phyloP scores from a whole-genome alignment of 2,797 vertebrate genomes.

The Crax fasciolata region DNA sequence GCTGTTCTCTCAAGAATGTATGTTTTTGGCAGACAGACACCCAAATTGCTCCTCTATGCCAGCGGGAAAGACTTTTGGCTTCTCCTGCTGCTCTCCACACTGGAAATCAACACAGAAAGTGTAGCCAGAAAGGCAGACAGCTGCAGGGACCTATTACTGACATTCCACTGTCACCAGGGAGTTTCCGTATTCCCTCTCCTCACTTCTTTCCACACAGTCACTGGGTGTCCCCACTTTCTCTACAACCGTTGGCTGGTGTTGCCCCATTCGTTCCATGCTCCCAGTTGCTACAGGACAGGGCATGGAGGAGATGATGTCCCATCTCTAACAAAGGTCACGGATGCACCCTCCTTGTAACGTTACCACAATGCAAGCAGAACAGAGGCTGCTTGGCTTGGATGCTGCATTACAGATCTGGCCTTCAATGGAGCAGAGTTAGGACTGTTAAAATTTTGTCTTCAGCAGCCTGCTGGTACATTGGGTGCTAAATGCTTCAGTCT shows the following conservation, averaged over 20 bases:
- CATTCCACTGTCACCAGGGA: not conserved
- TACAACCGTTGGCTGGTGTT: not conserved
- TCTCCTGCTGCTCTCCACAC: not conserved
- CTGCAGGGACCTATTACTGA: not conserved
- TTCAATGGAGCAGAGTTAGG: not conserved
- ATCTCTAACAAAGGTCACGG: not conserved
- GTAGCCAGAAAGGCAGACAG: not conserved
- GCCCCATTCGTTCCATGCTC: not conserved
- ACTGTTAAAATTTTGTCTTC: not conserved
- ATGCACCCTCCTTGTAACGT: not conserved
- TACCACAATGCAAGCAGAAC: not conserved
- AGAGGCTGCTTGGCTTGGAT: not conserved
- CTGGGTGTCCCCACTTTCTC: not conserved
- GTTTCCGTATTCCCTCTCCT: not conserved
- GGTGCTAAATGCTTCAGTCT: not conserved
- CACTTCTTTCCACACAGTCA: not conserved
- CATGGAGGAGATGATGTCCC: not conserved
- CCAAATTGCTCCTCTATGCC: not conserved
- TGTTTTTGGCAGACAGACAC: not conserved
- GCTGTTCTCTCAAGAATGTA: not conserved
- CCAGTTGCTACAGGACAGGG: not conserved
- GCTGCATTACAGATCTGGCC: not conserved
- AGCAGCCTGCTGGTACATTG: not conserved
- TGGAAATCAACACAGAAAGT: not conserved
- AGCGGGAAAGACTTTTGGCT: slow-evolving; percentile 1